Percentiles rank a stretch among this genome's conserved stretches.
phyloP scores from a whole-genome alignment of 2,113 vertebrate species.

The Psettodes erumei region DNA sequence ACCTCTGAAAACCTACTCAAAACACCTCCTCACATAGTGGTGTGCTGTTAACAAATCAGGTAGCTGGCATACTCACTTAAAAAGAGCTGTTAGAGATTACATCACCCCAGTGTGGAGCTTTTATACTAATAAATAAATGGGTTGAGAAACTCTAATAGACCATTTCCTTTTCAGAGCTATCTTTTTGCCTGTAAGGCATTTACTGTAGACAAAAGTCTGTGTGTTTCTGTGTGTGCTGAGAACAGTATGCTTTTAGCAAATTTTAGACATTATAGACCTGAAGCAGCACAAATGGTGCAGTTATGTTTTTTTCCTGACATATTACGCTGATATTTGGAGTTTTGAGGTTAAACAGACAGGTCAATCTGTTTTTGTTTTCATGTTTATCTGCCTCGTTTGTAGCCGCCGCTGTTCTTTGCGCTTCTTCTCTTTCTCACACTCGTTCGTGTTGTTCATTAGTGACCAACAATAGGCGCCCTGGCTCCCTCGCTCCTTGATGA shows the following conservation, averaged over 20 bases:
- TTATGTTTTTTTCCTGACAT: background rate
- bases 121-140: constrained; percentile 74
- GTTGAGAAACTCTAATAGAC: constrained; percentile 72
- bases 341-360: constrained; percentile 36
- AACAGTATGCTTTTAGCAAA: constrained; percentile 48
- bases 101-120: constrained; percentile 67
- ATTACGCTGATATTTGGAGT: constrained; percentile 31
- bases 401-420: constrained; percentile 34
- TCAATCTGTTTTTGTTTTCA: constrained; percentile 44
- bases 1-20: background rate
- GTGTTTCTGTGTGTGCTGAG: constrained; percentile 20
- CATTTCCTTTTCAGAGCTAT: constrained; percentile 73
- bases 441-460: constrained; percentile 72
- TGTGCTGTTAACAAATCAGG: constrained; percentile 46
- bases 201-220: constrained; percentile 36
- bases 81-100: constrained; percentile 68
- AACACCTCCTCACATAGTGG: constrained; percentile 22
- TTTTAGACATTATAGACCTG: constrained; percentile 22
- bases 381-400: constrained; percentile 59
- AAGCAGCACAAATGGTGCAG: constrained; percentile 24
- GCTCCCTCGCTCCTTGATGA: constrained; percentile 54
- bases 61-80: constrained; percentile 62
- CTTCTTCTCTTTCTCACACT: constrained; percentile 70
- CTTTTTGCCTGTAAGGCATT: constrained; percentile 63
- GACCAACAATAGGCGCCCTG: constrained; percentile 50